Conservation (phyloP, 1,140 invertebrate species). For the Cheumatopsyche charites region DNA sequence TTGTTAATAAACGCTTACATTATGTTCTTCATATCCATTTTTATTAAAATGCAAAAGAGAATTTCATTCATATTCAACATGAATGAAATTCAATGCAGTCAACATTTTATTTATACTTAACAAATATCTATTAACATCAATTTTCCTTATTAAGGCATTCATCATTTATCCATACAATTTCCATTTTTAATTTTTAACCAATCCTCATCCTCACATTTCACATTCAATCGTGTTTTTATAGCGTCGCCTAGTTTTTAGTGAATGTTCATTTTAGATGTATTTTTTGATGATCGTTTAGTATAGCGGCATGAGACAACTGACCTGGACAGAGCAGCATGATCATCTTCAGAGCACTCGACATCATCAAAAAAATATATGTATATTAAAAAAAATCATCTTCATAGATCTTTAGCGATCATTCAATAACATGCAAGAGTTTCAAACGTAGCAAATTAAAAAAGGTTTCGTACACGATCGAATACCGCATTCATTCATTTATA, state of each 20-base stretch:
- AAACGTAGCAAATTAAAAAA: neutral
- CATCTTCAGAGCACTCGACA: slow-evolving; percentile 27
- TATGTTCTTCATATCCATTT: neutral
- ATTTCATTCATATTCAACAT: too few relatives aligned
- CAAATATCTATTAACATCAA: too few relatives aligned
- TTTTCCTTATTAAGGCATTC: too few relatives aligned
- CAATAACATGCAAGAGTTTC: too few relatives aligned
- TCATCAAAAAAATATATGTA: neutral
- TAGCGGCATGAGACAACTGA: slow-evolving; percentile 36
- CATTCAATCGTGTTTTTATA: too few relatives aligned
- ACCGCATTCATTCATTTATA: neutral
- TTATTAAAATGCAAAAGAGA: too few relatives aligned
- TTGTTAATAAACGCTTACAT: slow-evolving; percentile 12
- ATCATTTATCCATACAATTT: neutral
- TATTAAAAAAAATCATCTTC: too few relatives aligned
- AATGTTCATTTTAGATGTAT: slow-evolving; percentile 29
- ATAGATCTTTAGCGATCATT: too few relatives aligned
- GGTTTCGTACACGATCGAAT: slow-evolving; percentile 1
- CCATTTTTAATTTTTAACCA: neutral
- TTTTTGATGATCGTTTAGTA: slow-evolving; percentile 29
- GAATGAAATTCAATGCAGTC: too few relatives aligned
- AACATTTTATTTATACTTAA: too few relatives aligned
- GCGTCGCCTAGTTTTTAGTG: slow-evolving; percentile 8
- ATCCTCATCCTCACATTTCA: neutral
- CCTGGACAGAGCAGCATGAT: slow-evolving; percentile 37